Percentiles rank a stretch among this genome's conserved stretches.
These are phyloP conservation scores for Schizopygopsis pylzovi DNA, from an alignment of 2,797 vertebrate genomes.

Conservation along the genomic window DNA sequence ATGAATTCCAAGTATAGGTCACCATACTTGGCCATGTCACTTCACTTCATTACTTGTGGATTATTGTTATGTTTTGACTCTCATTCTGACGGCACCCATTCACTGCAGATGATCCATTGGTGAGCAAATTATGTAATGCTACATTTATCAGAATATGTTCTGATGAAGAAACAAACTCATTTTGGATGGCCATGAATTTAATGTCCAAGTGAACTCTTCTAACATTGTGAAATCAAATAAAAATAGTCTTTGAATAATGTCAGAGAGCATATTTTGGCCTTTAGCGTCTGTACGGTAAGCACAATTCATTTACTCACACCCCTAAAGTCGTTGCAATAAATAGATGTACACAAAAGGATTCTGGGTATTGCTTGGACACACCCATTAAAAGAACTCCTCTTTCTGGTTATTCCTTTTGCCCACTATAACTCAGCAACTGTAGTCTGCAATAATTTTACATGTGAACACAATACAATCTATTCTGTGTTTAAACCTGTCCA, in stretches of 20 bases:
- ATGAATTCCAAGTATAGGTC: no score
- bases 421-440: background rate
- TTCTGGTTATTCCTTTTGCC: background rate
- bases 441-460: background rate
- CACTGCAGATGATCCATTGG: background rate
- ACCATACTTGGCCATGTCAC: no score
- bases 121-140: background rate
- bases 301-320: conserved; percentile 23
- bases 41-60: no score
- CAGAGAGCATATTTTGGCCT: background rate
- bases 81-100: background rate
- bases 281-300: conserved; percentile 12
- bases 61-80: background rate
- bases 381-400: conserved; percentile 21
- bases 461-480: background rate
- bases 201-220: background rate
- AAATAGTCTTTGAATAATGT: background rate
- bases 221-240: background rate
- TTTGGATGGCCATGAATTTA: background rate
- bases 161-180: background rate
- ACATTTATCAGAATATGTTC: background rate
- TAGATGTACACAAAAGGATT: conserved; percentile 35
- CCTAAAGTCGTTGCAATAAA: conserved; percentile 42
- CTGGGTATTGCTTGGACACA: conserved; percentile 36
- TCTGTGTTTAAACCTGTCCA: conserved; percentile 2